Percentiles rank a stretch among this genome's conserved stretches.
Conservation (phyloP, 2,888 invertebrate genomes). For the Leptinotarsa rubiginosa region DNA sequence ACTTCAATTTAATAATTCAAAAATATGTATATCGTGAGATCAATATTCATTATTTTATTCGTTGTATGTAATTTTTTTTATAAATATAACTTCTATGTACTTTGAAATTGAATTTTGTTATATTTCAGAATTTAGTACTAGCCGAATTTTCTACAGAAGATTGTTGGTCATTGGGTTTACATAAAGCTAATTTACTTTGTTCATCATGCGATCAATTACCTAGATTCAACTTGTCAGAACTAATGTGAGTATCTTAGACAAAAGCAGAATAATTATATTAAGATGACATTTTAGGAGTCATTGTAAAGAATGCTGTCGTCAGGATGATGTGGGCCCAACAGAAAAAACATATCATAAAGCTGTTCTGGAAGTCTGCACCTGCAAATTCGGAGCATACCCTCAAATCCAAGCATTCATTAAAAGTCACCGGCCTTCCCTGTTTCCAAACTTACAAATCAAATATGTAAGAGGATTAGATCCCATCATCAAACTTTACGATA, state of each 20-base stretch:
- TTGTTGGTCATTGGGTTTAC: conserved; percentile 87
- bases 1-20: background rate
- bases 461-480: conserved; percentile 96
- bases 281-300: conserved; percentile 66
- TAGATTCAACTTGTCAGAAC: conserved; percentile 77
- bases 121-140: conserved; percentile 35
- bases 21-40: background rate
- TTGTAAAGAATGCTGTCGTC: conserved; percentile 85
- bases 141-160: conserved; percentile 78
- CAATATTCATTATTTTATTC: background rate
- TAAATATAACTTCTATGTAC: background rate
- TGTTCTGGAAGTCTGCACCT: conserved; percentile 95
- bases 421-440: conserved; percentile 89
- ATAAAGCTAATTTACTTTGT: conserved; percentile 86
- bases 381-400: conserved; percentile 97
- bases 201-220: conserved; percentile 88
- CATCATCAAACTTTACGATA: conserved; percentile 89
- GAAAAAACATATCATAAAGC: conserved; percentile 89
- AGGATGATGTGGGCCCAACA: conserved; percentile 75
- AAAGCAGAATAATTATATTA: background rate
- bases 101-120: conserved; percentile 9
- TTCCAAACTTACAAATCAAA: conserved; percentile 90
- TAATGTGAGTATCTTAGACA: conserved; percentile 66
- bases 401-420: conserved; percentile 99
- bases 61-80: background rate